Base-by-base conservation (phyloP, 2,888 invertebrate genomes). In the Drosophila rubida region DNA sequence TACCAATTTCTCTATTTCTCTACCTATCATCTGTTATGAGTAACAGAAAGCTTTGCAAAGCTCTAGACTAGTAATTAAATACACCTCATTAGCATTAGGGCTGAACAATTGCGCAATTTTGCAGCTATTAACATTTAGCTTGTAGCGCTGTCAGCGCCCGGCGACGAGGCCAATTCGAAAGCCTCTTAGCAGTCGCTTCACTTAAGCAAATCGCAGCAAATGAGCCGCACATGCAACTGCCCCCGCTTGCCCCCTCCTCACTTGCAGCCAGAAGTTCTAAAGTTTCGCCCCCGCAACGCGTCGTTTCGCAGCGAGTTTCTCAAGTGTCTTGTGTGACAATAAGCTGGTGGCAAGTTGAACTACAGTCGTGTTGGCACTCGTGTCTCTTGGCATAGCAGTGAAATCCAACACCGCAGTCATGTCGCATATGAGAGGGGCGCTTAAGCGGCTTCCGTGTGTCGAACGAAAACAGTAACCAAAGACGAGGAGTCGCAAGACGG, bases 361-460 rank as follows among this genome's bases (percentile, higher is more conserved):
- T 78, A 51, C 55, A 50, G 61, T 60, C 57, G 54, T 71, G 63
- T 68, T 64, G 49, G 39, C 65, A 46, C 27, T 48, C 23, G 22
- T 57, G 8, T 37, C 30, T 58, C 37, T 3, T n/a, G 4, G n/a
- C n/a, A 27, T 46, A 27, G 19, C n/a, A 35, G 35, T 73, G 75
- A 45, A 73, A 78, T 46, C 42, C 74, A 46, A 73, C 69, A 66
- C 58, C 42, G 13, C 27, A 44, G 60, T 58, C 44, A 63, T 73
- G 32, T 74, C 69, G 69, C 46, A 49, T 49, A 37, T 64, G 37
- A 39, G 42, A 44, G 65, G 65, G 44, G 75, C 73, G 79, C 79
- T 89, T 89, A 89, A 89, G 89, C 90, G 89, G 89, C 90, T 89
- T 89, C 88, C 80, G 90, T 74, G 59, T 87, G 87, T 85, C 88